Evolutionary conservation across 92 coral and sea anemone genomes (phyloP), one percentile per base, ranked within the genome.

Genomic region (Galaxea fascicularis): DNA sequence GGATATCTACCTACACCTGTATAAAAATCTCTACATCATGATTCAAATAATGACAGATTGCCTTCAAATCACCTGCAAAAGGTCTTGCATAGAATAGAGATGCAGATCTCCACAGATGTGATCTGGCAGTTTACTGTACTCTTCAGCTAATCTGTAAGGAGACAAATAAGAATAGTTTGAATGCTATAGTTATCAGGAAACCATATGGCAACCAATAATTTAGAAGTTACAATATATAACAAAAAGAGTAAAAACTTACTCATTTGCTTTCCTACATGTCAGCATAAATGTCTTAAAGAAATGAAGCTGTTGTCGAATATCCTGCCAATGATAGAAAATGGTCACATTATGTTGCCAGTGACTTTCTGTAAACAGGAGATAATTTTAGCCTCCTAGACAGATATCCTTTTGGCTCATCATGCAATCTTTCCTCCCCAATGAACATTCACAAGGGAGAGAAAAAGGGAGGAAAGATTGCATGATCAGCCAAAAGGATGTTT

Each of bases 51-150:
- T 3, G 41, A 35, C 41, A 35, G 41, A 35, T 35, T 35, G 41
- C 41, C 6, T 35, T 35, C 41, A 35, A 2, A 16, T 69, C 76
- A 96, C 99, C 98, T 96, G 97, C n/a, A 96, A 49, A 21, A 96
- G 85, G 75, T 96, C 99, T 65, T 90, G 94, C 45, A 96, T 80
- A 21, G 99, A 96, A 82, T 92, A 96, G 45, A 96, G 85, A 71
- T 93, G 94, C 8, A 87, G 80, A 13, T 96, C 99, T 49, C 76
- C 68, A 56, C 95, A 88, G 57, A 96, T 86, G 73, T 96, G 92
- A 77, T 91, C 86, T 58, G 98, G 95, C 15, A 96, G 77, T 53
- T 83, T 91, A 21, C 79, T 82, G 63, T 89, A 85, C 54, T 87
- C 91, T 35, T 90, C 91, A n/a, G 90, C 89, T 54, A 96, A 85